Evolutionary conservation across 1,140 invertebrate species (phyloP).

Genomic region (Melanaphis sacchari): DNA sequence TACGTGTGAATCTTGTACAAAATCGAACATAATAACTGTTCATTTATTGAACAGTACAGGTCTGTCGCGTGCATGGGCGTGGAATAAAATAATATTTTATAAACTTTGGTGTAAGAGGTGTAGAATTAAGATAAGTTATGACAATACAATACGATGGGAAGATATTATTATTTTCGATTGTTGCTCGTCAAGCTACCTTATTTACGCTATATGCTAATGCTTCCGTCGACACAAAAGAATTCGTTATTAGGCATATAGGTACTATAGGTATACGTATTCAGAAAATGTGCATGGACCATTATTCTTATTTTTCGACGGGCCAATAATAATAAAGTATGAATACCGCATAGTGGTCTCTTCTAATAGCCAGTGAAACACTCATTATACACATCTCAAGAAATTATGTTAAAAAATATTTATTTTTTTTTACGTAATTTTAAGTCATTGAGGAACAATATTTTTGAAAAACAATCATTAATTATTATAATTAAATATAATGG

Average conservation of each 20-base stretch:
- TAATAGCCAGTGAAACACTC: background rate
- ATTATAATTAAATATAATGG: background rate
- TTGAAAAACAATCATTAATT: background rate
- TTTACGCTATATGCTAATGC: background rate
- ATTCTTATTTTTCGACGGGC: background rate
- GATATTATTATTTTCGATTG: background rate
- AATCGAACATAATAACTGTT: too few relatives aligned
- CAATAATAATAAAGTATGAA: background rate
- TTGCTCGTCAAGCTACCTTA: background rate
- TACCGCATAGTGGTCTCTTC: background rate
- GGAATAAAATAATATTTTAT: background rate
- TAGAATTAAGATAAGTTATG: background rate
- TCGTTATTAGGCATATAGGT: background rate
- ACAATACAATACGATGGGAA: background rate
- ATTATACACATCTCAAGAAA: background rate
- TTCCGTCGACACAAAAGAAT: background rate
- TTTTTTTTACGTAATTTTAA: background rate
- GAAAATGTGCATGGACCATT: background rate
- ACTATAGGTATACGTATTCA: background rate
- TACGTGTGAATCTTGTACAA: too few relatives aligned
- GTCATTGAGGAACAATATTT: background rate
- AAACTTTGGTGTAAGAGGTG: background rate
- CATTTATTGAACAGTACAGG: too few relatives aligned
- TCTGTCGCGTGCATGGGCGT: too few relatives aligned
- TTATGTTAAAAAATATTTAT: background rate